phyloP scores from a whole-genome alignment of 1,140 invertebrate genomes.

The Eriocheir sinensis region DNA sequence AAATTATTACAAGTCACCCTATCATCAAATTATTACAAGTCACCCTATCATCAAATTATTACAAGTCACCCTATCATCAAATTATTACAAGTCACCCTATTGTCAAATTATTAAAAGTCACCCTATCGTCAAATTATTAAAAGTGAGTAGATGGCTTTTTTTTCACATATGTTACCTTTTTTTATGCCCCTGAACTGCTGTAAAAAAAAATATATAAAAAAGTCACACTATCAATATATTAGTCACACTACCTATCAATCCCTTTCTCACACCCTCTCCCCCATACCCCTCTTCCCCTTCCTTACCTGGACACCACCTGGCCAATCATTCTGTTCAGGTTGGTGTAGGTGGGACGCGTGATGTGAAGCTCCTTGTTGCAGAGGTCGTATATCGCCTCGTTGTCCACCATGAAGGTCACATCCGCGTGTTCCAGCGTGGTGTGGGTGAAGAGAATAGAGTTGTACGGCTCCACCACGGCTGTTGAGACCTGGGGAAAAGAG shows the following conservation, averaged over 20 bases:
- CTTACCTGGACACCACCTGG: constrained; percentile 80
- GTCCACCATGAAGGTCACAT: constrained; percentile 88
- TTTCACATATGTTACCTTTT: too few relatives aligned
- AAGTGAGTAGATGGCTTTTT: too few relatives aligned
- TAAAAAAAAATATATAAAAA: not conserved
- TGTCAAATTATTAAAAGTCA: too few relatives aligned
- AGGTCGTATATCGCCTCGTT: constrained; percentile 90
- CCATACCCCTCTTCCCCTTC: constrained; percentile 82
- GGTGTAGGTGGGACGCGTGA: constrained; percentile 85
- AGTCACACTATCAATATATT: too few relatives aligned
- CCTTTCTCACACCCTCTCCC: not conserved
- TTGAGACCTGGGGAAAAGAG: constrained; percentile 84
- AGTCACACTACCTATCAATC: too few relatives aligned
- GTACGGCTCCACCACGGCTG: constrained; percentile 88
- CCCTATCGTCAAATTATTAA: too few relatives aligned
- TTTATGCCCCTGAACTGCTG: too few relatives aligned
- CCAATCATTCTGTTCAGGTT: constrained; percentile 84
- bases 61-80: too few relatives aligned
- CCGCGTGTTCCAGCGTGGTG: constrained; percentile 87
- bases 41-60: too few relatives aligned
- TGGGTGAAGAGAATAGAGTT: constrained; percentile 88
- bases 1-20: too few relatives aligned
- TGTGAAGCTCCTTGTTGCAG: constrained; percentile 85
- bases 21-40: too few relatives aligned
- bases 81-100: too few relatives aligned